Evolutionary conservation across 2,888 invertebrate species (phyloP).

Genomic region (Acronicta psi): DNA sequence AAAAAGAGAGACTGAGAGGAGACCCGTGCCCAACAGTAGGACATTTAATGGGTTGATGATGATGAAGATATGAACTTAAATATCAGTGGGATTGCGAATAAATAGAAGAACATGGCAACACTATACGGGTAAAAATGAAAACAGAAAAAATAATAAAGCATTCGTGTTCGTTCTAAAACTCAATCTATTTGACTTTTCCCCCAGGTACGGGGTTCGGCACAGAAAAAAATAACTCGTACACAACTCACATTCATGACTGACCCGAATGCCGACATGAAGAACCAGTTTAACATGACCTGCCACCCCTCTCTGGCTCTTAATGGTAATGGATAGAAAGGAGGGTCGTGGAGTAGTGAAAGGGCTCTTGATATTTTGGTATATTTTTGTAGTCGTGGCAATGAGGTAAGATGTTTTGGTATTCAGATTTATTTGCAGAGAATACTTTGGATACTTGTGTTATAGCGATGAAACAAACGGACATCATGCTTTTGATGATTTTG

Average conservation of each 20-base stretch:
- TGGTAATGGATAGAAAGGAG: conserved; percentile 31
- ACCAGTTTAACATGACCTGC: conserved; percentile 59
- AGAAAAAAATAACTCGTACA: conserved; percentile 66
- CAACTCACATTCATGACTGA: conserved; percentile 68
- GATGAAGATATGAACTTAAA: no score
- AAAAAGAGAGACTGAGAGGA: no score
- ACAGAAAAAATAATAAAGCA: conserved; percentile 29
- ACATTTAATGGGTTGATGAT: no score
- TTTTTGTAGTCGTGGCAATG: conserved; percentile 57
- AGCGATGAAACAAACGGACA: not conserved
- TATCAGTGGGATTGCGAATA: no score
- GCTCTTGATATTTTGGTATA: conserved; percentile 59
- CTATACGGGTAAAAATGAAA: conserved; percentile 9
- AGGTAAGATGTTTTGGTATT: conserved; percentile 34
- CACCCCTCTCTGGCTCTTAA: conserved; percentile 32
- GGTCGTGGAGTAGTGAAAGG: conserved; percentile 43
- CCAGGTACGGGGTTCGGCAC: conserved; percentile 53
- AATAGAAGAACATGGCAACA: no score
- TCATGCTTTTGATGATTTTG: no score
- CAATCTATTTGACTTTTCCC: conserved; percentile 63
- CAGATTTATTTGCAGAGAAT: not conserved
- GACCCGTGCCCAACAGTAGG: no score
- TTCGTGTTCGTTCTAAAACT: conserved; percentile 50
- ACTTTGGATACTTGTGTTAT: no score
- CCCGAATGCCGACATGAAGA: conserved; percentile 70